Evolutionary conservation across 2,888 invertebrate genomes (phyloP).

Genomic region (Plusia festucae): DNA sequence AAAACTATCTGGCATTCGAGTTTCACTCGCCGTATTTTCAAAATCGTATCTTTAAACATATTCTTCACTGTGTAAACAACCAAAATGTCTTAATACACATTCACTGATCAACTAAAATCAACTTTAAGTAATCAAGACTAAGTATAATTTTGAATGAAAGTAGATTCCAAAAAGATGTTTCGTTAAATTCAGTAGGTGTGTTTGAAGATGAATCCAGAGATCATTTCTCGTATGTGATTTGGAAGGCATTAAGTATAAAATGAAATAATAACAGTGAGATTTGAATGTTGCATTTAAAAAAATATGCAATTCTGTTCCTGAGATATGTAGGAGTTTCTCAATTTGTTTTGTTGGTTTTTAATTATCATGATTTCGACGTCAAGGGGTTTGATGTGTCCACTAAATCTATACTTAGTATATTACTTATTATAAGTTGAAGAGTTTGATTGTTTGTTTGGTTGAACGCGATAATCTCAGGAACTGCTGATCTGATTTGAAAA

Average conservation of each 20-base stretch:
- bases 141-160: constrained; percentile 6
- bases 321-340: constrained; percentile 32
- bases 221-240: constrained; percentile 75
- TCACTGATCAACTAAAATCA: constrained; percentile 6
- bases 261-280: constrained; percentile 73
- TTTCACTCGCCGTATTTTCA: constrained; percentile 87
- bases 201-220: constrained; percentile 83
- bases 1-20: constrained; percentile 82
- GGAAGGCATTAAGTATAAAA: constrained; percentile 71
- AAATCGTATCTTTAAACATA: constrained; percentile 81
- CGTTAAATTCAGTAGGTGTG: constrained; percentile 73
- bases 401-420: no score
- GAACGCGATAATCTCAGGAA: no score
- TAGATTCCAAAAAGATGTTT: constrained; percentile 29
- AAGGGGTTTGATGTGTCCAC: no score
- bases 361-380: background rate
- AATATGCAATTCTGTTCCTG: constrained; percentile 47
- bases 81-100: constrained; percentile 48
- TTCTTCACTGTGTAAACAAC: constrained; percentile 60
- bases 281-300: constrained; percentile 62
- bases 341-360: constrained; percentile 10
- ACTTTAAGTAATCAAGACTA: constrained; percentile 16
- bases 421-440: no score
- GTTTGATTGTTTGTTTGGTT: no score
- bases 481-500: no score